Evolutionary conservation across 2,888 invertebrate genomes (phyloP).

Genomic region (Hirtodrosophila alboralis): DNA sequence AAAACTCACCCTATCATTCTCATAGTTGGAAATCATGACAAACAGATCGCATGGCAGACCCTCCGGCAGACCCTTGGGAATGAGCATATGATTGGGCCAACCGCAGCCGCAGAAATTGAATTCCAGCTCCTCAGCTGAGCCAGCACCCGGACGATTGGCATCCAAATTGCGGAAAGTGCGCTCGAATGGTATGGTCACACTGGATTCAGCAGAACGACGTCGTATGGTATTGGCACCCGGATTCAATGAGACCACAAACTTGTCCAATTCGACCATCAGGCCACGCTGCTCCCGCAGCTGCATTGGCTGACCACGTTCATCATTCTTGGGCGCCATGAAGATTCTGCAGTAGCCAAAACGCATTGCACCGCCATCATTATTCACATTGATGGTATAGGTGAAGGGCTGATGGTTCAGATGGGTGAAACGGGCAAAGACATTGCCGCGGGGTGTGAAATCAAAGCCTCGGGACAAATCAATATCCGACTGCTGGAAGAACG

Average conservation of each 20-base stretch:
- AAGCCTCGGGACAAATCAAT: conserved; percentile 91
- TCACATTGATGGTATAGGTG: conserved; percentile 87
- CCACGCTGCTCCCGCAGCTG: conserved; percentile 86
- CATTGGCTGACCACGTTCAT: conserved; percentile 88
- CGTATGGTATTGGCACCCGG: conserved; percentile 88
- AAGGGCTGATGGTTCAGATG: conserved; percentile 91
- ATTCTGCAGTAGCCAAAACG: conserved; percentile 88
- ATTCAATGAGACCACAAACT: conserved; percentile 87
- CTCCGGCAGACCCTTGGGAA: conserved; percentile 88
- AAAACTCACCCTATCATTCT: conserved; percentile 86
- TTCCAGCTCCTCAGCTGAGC: conserved; percentile 85
- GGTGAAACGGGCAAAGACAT: conserved; percentile 89
- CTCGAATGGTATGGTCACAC: conserved; percentile 93
- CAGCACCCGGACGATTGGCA: conserved; percentile 86
- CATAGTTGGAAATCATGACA: conserved; percentile 91
- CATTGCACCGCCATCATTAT: conserved; percentile 85
- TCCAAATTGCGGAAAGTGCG: conserved; percentile 91
- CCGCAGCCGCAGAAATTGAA: conserved; percentile 95
- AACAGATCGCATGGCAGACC: conserved; percentile 89
- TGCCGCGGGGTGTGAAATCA: conserved; percentile 91
- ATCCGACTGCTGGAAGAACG: conserved; percentile 92
- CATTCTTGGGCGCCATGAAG: conserved; percentile 88
- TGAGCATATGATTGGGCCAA: conserved; percentile 93
- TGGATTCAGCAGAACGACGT: conserved; percentile 89
- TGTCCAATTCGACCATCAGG: conserved; percentile 89